phyloP scores from a whole-genome alignment of 2,888 invertebrate species.

The Drosophila nr. fundita region DNA sequence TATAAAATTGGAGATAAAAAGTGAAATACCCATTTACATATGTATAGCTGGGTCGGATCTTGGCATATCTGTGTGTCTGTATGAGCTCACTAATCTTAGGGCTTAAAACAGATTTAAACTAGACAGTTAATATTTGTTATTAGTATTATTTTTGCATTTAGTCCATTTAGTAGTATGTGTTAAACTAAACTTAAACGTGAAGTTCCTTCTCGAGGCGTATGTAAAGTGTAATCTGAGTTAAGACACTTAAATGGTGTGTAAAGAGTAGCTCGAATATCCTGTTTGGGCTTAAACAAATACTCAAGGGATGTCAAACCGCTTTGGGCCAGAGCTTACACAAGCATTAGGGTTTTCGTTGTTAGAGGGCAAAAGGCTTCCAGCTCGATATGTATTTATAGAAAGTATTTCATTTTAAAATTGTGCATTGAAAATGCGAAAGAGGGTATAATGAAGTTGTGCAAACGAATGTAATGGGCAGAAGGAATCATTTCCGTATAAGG shows the following conservation, averaged over 20 bases:
- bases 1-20: neutral
- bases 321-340: neutral
- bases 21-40: too few species aligned
- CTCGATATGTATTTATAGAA: neutral
- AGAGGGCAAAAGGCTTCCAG: neutral
- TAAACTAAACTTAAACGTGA: neutral
- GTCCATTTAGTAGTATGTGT: neutral
- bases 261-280: neutral
- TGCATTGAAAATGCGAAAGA: neutral
- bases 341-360: neutral
- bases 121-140: neutral
- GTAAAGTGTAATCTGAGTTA: neutral
- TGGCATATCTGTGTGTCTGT: too few species aligned
- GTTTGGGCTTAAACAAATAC: neutral
- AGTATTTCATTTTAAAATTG: neutral
- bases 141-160: neutral
- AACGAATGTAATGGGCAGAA: neutral
- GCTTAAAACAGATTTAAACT: too few species aligned
- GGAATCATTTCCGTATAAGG: neutral
- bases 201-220: neutral
- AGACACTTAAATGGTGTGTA: neutral
- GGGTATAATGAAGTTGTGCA: neutral
- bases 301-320: neutral
- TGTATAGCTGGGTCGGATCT: too few species aligned
- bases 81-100: too few species aligned